phyloP scores from a whole-genome alignment of 2,797 vertebrate genomes.

The Astyanax mexicanus region DNA sequence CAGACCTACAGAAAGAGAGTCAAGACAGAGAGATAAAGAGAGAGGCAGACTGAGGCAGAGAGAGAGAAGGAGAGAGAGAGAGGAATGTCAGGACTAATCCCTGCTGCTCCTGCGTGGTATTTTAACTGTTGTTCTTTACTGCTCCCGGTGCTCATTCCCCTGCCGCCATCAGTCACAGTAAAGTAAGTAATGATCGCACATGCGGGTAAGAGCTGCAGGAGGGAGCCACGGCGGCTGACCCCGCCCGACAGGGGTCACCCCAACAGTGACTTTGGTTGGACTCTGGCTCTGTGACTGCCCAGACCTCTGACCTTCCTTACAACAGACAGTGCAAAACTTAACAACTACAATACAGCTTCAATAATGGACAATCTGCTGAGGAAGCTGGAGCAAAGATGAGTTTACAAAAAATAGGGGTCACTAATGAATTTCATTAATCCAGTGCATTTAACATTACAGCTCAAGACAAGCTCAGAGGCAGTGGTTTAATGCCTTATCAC shows the following conservation, averaged over 20 bases:
- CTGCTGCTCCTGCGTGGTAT: constrained; percentile 48
- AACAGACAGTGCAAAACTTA: background rate
- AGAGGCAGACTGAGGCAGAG: background rate
- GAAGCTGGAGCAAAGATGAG: background rate
- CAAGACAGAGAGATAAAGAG: background rate
- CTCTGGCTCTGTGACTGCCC: constrained; percentile 1
- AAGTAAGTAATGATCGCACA: constrained; percentile 42
- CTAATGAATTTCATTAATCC: constrained; percentile 23
- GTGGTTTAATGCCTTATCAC: no score
- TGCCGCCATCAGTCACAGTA: constrained; percentile 57
- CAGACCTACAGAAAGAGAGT: no score
- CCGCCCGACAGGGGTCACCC: constrained; percentile 29
- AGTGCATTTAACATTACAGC: no score
- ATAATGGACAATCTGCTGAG: background rate
- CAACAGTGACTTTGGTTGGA: background rate
- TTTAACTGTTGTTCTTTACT: constrained; percentile 52
- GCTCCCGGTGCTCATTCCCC: constrained; percentile 34
- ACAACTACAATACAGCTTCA: no score
- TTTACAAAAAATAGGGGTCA: background rate
- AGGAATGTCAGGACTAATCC: constrained; percentile 52
- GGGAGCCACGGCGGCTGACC: constrained; percentile 25
- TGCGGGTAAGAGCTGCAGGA: constrained; percentile 42
- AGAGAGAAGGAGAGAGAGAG: constrained; percentile 9
- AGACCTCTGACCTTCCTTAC: constrained; percentile 31
- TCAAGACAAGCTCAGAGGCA: no score